Conservation (phyloP, 2,113 vertebrate genomes). For the Tricholaema leucomelas region DNA sequence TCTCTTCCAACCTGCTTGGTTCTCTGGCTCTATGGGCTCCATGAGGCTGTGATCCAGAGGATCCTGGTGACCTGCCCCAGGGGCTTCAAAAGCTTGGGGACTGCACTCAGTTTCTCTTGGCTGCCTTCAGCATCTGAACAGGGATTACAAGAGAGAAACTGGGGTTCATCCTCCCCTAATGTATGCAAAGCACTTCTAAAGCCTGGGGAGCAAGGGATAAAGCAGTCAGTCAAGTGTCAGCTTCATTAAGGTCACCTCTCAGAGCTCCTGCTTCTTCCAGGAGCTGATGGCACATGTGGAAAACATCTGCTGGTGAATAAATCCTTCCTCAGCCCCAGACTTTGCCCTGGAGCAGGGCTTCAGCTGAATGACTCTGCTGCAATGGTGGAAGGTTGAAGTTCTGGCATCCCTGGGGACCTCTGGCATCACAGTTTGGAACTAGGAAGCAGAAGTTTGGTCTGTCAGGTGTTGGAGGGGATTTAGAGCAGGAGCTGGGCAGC, state of each 20-base stretch:
- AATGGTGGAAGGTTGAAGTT: background rate
- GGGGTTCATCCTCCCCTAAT: background rate
- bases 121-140: conserved; percentile 4
- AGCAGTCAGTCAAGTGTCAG: background rate
- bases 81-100: background rate
- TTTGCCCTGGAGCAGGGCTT: background rate
- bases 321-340: background rate
- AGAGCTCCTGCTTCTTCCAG: background rate
- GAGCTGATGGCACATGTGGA: background rate
- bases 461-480: background rate
- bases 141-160: background rate
- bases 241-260: background rate
- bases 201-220: conserved; percentile 2
- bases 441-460: background rate
- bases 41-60: background rate
- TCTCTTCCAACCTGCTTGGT: no score
- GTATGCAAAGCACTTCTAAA: conserved; percentile 19
- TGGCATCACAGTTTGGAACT: background rate
- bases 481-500: background rate
- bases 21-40: no score
- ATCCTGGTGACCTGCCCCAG: background rate
- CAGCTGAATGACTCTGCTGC: background rate
- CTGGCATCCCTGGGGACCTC: background rate
- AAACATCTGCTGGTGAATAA: background rate
- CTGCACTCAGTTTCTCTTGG: background rate